These are phyloP conservation scores for Mactra quadrangularis DNA, from an alignment of 1,140 invertebrate genomes.

Conservation along the genomic window DNA sequence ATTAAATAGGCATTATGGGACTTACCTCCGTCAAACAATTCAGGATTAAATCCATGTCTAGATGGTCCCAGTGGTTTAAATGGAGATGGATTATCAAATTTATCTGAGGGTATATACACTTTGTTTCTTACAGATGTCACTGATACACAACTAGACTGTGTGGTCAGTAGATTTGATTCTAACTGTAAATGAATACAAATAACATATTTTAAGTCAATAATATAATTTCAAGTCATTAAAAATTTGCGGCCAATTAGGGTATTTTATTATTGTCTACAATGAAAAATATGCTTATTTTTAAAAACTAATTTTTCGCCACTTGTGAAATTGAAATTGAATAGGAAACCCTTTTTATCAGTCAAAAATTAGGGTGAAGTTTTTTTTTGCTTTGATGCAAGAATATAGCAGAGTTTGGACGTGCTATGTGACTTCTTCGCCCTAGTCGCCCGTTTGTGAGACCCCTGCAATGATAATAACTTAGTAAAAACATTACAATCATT, in stretches of 20 bases:
- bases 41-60: slow-evolving; percentile 68
- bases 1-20: background rate
- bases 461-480: too few species aligned
- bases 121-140: slow-evolving; percentile 25
- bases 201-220: background rate
- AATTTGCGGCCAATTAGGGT: background rate
- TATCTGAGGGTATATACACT: slow-evolving; percentile 29
- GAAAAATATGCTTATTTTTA: too few species aligned
- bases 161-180: background rate
- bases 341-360: background rate
- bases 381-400: too few species aligned
- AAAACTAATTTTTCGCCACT: background rate
- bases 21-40: slow-evolving; percentile 69
- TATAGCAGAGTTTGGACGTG: too few species aligned
- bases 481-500: too few species aligned
- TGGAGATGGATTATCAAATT: slow-evolving; percentile 64
- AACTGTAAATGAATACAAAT: background rate
- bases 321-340: background rate
- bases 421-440: too few species aligned
- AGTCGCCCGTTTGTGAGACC: too few species aligned
- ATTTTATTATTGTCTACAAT: background rate
- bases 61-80: slow-evolving; percentile 69
- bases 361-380: too few species aligned
- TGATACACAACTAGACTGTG: background rate
- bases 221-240: background rate